Conservation (phyloP, 2,797 vertebrate species). For the Lycodopsis pacificus region DNA sequence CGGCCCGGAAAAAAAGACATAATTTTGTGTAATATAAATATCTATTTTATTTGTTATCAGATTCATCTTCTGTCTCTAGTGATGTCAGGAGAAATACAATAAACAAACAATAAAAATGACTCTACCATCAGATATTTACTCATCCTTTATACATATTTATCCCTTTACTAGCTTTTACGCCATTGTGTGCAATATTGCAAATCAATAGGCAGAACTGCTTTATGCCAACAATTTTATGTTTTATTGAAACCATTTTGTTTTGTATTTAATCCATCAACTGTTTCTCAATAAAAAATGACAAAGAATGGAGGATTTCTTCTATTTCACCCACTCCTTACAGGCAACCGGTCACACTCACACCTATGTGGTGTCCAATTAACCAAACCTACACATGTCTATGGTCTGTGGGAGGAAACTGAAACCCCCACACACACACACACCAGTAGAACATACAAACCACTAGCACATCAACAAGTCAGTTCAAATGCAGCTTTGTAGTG, state of each 20-base stretch:
- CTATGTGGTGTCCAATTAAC: neutral
- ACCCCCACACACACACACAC: neutral
- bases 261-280: neutral
- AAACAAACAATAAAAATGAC: neutral
- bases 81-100: neutral
- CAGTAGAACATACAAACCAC: neutral
- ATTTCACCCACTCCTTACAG: neutral
- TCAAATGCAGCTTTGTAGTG: neutral
- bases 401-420: neutral
- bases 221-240: neutral
- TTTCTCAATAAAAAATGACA: neutral
- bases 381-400: neutral
- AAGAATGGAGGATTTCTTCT: neutral
- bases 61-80: neutral
- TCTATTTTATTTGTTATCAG: neutral
- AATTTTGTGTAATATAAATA: neutral
- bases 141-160: neutral
- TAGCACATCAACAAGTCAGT: neutral
- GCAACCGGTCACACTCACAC: neutral
- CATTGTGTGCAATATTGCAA: neutral
- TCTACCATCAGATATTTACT: neutral
- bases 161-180: neutral
- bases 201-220: conserved; percentile 3
- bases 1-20: no score
- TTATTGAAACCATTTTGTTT: neutral